Base-by-base conservation (phyloP, 2,113 vertebrate genomes). In the Zapornia atra region DNA sequence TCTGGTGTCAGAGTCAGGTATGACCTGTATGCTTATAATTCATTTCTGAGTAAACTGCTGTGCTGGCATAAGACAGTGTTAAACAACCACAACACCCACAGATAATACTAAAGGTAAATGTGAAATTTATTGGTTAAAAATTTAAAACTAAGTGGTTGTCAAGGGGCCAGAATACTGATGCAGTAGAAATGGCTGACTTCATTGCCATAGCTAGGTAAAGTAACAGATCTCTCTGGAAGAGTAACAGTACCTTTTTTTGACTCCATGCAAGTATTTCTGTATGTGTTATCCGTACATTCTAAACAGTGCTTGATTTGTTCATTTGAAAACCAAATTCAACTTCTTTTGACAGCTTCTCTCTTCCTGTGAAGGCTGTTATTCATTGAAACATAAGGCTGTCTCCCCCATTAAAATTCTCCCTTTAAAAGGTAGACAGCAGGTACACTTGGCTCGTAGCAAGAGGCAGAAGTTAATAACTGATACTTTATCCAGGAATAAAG, bases 1-100 rank as follows among this genome's bases (percentile, higher is more conserved):
- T 85, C 97, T 99, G 95, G 96, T 99, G 86, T 97, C 99, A 15
- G 99, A 99, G 97, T 98, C 99, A 98, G 99, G 99, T 99, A 98
- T 97, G 98, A 83, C 28, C 72, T 70, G 5, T 40, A 40, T 22
- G 2, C 56, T 2, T 42, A 20, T 84, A 24, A 46, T 76, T 59
- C 15, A 38, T 4, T 33, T 53, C 68, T 78, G 82, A 71, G 79
- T 38, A 19, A 34, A 3, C 36, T 44, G 7, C 51, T 51, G 34
- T n/a, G 48, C 57, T 93, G 63, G 42, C 19, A 1, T 13, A 28
- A 85, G 53, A 15, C 66, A 13, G 40, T 50, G 36, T 34, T 82
- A 73, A 72, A 65, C 48, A 36, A 4, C 36, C 10, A 14, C 70
- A 68, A 15, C 24, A 46, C 28, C 42, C 24, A 15, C 61, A 48